Base-by-base conservation (phyloP, 2,797 vertebrate species). In the Hypotaenidia philippensis region DNA sequence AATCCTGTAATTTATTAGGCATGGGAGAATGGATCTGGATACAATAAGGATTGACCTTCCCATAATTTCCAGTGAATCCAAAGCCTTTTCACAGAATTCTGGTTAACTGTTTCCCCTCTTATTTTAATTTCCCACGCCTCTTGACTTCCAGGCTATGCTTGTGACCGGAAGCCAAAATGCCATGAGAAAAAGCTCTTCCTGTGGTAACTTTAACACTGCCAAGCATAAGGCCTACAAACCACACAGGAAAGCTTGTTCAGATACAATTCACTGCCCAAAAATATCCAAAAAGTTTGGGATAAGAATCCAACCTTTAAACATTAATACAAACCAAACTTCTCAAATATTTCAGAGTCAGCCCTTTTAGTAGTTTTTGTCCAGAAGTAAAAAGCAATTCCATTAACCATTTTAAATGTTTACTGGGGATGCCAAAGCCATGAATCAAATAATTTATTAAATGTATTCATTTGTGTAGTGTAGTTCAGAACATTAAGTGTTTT, bases 131-230 rank as follows among this genome's bases (percentile, higher is more conserved):
- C 96, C 97, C 97, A 97, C 27, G 87, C 93, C 96, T 97, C 76
- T 97, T 96, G 64, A 96, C 96, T 98, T 97, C 93, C 94, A 97
- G 96, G 82, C 97, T 96, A 19, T 34, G 63, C 88, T 96, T 97
- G 93, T 89, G 96, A 97, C 94, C 75, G 57, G 96, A 97, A 98
- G 97, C 93, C 97, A 97, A 97, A 98, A 97, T 95, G 94, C 96
- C 95, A 64, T 96, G 97, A 97, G 97, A 97, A 97, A 96, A 98
- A 97, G 76, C 90, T 97, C 95, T 97, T 98, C 96, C 96, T 97
- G 95, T 96, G 97, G 95, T 88, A 95, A 93, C 95, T 95, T 92
- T 86, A 94, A 89, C 52, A 78, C 75, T 95, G 96, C 89, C 93
- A 97, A 97, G 90, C 96, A 96, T 63, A 95, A 97, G 93, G 91